Evolutionary conservation across 1,140 invertebrate genomes (phyloP), one percentile per base, ranked within the genome.

Genomic region (Aphaenogaster floridana): DNA sequence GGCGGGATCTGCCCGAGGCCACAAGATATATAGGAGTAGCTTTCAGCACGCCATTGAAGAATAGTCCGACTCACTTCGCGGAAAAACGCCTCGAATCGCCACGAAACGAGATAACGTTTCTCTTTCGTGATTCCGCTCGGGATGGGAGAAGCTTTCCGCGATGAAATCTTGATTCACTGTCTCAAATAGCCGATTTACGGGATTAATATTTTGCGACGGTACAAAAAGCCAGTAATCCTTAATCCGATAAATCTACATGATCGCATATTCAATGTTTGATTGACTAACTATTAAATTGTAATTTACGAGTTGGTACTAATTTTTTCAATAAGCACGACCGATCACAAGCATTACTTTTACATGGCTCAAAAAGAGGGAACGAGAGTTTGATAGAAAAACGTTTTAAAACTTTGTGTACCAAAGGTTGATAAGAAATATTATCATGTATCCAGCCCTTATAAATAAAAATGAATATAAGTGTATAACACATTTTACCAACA

Each of bases 1-100:
- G 94, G 91, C 92, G 86, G 93, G 92, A 94, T 94, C 93, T 94
- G 91, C 86, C 89, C 77, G 81, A 91, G 83, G 86, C 87, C 88
- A 81, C 61, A 91, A 92, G 93, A 93, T 90, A 92, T 92, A 93
- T 93, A 91, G 89, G 83, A 92, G 88, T 90, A 91, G 91, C 90
- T 93, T 93, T 92, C 86, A 90, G 84, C 86, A 72, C 86, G 78
- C 88, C 86, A 91, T 92, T 93, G 92, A 93, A 89, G 89, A 89
- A 94, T 93, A 89, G 87, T 88, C 79, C 61, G 72, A 89, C 90
- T 91, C 90, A 84, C 85, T 87, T 91, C 88, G 77, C 86, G 84
- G 87, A 90, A 88, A 92, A 92, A 89, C 74, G 86, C 79, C 61
- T 59, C 59, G 74, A 92, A 92, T 88, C 88, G 83, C 74, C 66